Evolutionary conservation across 2,888 invertebrate genomes (phyloP).

Genomic region (Ophraella communa): DNA sequence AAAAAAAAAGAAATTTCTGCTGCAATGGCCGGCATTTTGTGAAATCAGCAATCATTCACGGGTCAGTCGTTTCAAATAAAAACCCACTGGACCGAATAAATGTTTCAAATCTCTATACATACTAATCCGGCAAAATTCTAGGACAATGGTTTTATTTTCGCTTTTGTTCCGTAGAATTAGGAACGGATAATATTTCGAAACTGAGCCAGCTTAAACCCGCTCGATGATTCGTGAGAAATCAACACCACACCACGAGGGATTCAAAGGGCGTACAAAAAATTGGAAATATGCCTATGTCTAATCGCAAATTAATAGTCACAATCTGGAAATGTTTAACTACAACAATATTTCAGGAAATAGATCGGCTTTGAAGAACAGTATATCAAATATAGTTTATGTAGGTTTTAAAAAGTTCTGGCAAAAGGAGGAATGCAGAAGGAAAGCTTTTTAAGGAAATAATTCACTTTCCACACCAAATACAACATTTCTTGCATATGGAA

Average conservation of each 20-base stretch:
- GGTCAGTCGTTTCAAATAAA: slow-evolving; percentile 41
- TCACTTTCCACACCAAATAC: too few species aligned
- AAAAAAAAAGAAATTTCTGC: slow-evolving; percentile 2
- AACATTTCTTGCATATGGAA: too few species aligned
- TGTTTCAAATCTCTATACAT: slow-evolving; percentile 51
- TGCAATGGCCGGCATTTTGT: slow-evolving; percentile 19
- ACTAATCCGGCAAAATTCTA: slow-evolving; percentile 54
- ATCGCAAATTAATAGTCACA: too few species aligned
- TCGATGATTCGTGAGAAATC: slow-evolving; percentile 49
- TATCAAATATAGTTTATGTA: too few species aligned
- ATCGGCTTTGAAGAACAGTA: too few species aligned
- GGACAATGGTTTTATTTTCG: slow-evolving; percentile 54
- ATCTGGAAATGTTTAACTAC: too few species aligned
- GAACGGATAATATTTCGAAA: slow-evolving; percentile 44
- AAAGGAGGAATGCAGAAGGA: too few species aligned
- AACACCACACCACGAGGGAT: not conserved
- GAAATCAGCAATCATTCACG: slow-evolving; percentile 41
- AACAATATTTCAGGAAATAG: too few species aligned
- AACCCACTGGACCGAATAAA: slow-evolving; percentile 47
- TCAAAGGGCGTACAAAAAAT: not conserved
- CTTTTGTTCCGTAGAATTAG: slow-evolving; percentile 48
- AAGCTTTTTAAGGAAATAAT: too few species aligned
- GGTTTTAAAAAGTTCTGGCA: too few species aligned
- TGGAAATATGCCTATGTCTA: too few species aligned
- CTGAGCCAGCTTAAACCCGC: slow-evolving; percentile 43